Conservation (phyloP, 2,113 vertebrate genomes). For the Platichthys flesus region DNA sequence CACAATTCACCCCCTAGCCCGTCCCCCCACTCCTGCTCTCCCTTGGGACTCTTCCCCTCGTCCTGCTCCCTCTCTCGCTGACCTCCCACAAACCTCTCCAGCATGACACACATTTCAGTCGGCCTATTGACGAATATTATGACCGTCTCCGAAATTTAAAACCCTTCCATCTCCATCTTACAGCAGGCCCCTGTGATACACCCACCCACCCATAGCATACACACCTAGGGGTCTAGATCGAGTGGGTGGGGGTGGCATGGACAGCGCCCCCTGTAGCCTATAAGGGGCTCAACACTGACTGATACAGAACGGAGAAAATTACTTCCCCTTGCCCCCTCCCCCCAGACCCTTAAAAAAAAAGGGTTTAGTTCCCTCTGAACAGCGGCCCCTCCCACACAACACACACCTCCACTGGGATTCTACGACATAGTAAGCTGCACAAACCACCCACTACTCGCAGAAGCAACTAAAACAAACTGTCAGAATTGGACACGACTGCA, state of each 20-base stretch:
- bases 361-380: slow-evolving; percentile 27
- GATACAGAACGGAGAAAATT: slow-evolving; percentile 14
- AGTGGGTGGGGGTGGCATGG: not conserved
- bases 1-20: not conserved
- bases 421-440: slow-evolving; percentile 1
- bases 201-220: too few species aligned
- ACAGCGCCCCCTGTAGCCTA: slow-evolving; percentile 21
- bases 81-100: slow-evolving; percentile 40
- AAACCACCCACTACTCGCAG: not conserved
- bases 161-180: not conserved
- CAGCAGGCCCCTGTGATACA: not conserved
- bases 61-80: slow-evolving; percentile 24
- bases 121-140: slow-evolving; percentile 31
- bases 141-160: slow-evolving; percentile 3
- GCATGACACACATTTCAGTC: slow-evolving; percentile 41
- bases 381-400: slow-evolving; percentile 41
- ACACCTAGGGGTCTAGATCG: not conserved
- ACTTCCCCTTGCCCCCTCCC: not conserved
- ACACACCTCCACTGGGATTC: slow-evolving; percentile 46
- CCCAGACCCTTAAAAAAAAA: slow-evolving; percentile 11
- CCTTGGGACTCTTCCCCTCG: not conserved
- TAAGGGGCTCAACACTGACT: not conserved
- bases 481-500: not conserved
- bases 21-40: not conserved
- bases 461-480: not conserved